Evolutionary conservation across 2,888 invertebrate species (phyloP).

Genomic region (Mechanitis messenoides): DNA sequence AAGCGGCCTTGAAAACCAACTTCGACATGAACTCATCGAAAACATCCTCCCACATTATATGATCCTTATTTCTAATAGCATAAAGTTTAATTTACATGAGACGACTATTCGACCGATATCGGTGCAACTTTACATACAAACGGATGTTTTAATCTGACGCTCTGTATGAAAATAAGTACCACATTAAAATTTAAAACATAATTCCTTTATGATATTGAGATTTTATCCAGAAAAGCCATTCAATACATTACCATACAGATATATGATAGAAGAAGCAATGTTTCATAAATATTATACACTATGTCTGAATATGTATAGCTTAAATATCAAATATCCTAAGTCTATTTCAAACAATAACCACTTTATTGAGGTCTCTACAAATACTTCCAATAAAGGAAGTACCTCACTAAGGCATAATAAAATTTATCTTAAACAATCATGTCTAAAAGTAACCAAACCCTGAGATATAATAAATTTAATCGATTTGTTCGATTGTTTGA

Average conservation of each 20-base stretch:
- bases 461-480: too few relatives aligned
- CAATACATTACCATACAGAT: too few relatives aligned
- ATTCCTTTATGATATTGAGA: not conserved
- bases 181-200: not conserved
- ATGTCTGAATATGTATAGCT: too few relatives aligned
- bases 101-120: slow-evolving; percentile 14
- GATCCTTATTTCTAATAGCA: slow-evolving; percentile 20
- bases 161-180: slow-evolving; percentile 12
- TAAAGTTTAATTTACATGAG: slow-evolving; percentile 31
- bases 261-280: too few relatives aligned
- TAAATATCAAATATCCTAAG: too few relatives aligned
- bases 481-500: too few relatives aligned
- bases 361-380: too few relatives aligned
- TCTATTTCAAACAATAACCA: too few relatives aligned
- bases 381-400: too few relatives aligned
- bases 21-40: slow-evolving; percentile 28
- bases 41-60: slow-evolving; percentile 13
- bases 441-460: too few relatives aligned
- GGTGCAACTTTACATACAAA: slow-evolving; percentile 34
- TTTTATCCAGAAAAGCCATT: not conserved
- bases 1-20: slow-evolving; percentile 53
- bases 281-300: not conserved
- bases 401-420: too few relatives aligned
- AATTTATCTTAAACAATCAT: too few relatives aligned
- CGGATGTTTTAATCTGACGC: slow-evolving; percentile 58